phyloP scores from a whole-genome alignment of 1,140 invertebrate species.

The Drosophila athabasca region DNA sequence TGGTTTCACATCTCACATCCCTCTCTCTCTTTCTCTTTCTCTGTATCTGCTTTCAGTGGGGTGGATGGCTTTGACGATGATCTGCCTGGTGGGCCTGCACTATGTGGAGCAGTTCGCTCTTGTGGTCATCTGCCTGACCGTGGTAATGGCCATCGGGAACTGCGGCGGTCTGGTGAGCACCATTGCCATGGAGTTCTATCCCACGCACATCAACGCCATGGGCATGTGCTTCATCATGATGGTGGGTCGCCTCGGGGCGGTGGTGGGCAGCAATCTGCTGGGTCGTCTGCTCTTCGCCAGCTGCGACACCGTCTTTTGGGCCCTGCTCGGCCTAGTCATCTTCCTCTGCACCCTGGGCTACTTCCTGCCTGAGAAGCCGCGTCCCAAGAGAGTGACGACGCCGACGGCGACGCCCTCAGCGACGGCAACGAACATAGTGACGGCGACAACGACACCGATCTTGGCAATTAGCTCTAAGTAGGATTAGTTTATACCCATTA shows the following conservation, averaged over 20 bases:
- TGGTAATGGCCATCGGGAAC: slow-evolving; percentile 76
- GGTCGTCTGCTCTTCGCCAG: slow-evolving; percentile 75
- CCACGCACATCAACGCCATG: slow-evolving; percentile 84
- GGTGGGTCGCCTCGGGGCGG: slow-evolving; percentile 83
- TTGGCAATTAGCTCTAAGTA: slow-evolving; percentile 52
- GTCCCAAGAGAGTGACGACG: not conserved
- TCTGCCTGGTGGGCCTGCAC: slow-evolving; percentile 52
- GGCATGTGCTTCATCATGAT: slow-evolving; percentile 84
- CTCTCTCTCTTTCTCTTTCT: not conserved
- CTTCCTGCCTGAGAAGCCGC: slow-evolving; percentile 60
- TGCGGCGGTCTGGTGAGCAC: slow-evolving; percentile 82
- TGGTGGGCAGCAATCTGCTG: slow-evolving; percentile 80
- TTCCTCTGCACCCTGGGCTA: slow-evolving; percentile 44
- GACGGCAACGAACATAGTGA: slow-evolving; percentile 22
- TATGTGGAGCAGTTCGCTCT: slow-evolving; percentile 57
- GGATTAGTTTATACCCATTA: slow-evolving; percentile 12
- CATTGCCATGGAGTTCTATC: slow-evolving; percentile 83
- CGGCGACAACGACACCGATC: slow-evolving; percentile 22
- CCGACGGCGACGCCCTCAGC: not conserved
- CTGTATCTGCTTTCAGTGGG: slow-evolving; percentile 33
- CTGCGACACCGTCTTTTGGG: slow-evolving; percentile 78
- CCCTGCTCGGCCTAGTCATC: slow-evolving; percentile 31
- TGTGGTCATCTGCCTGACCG: slow-evolving; percentile 61
- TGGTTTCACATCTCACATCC: not conserved
- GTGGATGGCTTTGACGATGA: slow-evolving; percentile 60